Percentiles rank a stretch among this genome's conserved stretches.
These are phyloP conservation scores for Nothobranchius kuhntae DNA, from an alignment of 2,113 vertebrate genomes.

Conservation along the genomic window DNA sequence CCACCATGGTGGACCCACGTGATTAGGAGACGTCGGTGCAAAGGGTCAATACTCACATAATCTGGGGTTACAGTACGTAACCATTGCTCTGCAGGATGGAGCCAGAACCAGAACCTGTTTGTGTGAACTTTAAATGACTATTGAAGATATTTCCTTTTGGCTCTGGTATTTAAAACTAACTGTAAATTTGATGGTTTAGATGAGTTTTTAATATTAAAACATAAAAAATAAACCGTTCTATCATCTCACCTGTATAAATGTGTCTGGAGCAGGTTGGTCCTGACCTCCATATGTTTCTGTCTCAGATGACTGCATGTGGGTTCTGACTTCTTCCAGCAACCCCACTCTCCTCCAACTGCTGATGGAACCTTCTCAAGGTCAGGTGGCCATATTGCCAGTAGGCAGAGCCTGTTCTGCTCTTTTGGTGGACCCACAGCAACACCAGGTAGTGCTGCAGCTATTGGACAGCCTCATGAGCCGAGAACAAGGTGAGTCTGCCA, in stretches of 20 bases:
- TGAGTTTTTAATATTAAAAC: no score
- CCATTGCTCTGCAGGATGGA: no score
- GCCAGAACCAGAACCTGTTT: background rate
- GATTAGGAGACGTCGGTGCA: no score
- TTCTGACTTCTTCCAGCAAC: slow-evolving; percentile 32
- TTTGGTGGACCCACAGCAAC: slow-evolving; percentile 27
- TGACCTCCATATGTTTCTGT: slow-evolving; percentile 1
- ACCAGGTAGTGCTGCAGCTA: slow-evolving; percentile 37
- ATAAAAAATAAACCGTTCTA: no score
- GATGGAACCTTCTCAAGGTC: background rate
- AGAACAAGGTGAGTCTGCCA: slow-evolving; percentile 36
- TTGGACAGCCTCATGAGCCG: slow-evolving; percentile 27
- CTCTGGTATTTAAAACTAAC: no score
- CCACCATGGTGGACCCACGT: no score
- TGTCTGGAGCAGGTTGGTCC: no score
- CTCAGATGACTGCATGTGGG: slow-evolving; percentile 53
- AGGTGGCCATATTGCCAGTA: slow-evolving; percentile 35
- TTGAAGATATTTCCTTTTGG: no score
- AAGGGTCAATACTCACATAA: no score
- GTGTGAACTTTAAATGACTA: background rate
- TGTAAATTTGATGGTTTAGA: no score
- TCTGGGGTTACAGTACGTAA: no score
- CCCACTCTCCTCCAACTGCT: slow-evolving; percentile 44
- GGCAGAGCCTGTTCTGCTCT: slow-evolving; percentile 36
- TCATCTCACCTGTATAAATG: background rate